Base-by-base conservation (phyloP, 1,140 invertebrate species). In the Pogonus chalceus region DNA sequence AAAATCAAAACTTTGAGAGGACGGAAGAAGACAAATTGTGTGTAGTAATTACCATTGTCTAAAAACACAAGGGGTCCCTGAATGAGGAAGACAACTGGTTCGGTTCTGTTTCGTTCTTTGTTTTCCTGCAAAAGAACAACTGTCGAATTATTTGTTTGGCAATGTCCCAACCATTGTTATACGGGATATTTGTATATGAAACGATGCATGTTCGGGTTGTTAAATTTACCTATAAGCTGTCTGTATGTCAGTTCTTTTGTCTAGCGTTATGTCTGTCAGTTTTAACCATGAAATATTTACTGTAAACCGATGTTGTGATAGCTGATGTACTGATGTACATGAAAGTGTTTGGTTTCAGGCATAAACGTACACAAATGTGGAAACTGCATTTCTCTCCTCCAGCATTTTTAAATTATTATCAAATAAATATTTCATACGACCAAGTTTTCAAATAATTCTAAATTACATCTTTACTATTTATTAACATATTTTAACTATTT, bases 261-360 rank as follows among this genome's bases (percentile, higher is more conserved):
- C n/a, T n/a, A n/a, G n/a, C n/a, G n/a, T n/a, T n/a, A n/a, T n/a
- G n/a, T n/a, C n/a, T n/a, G n/a, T n/a, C n/a, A n/a, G n/a, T n/a
- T n/a, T n/a, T n/a, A n/a, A 10, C 37, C 18, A 16, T 43, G 37
- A 43, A 43, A 43, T 43, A 43, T 43, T 43, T 43, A 18, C 37
- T 43, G 37, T 31, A 31, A 31, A 7, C 4, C 37, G 37, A 12
- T 43, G 37, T 43, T 43, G 7, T 43, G 37, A 43, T 16, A 16
- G n/a, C n/a, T 12, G 9, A 7, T 7, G 7, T 31, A 31, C 26
- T 31, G 26, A 31, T 31, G n/a, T n/a, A n/a, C n/a, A n/a, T n/a
- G n/a, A 31, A 3, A 43, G 18, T 43, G 37, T 43, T 43, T 43
- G 37, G 7, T 43, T 43, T 43, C 18, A 43, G 18, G 18, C 37